These are phyloP conservation scores for Hypotaenidia philippensis DNA, from an alignment of 2,797 vertebrate genomes.

Conservation along the genomic window DNA sequence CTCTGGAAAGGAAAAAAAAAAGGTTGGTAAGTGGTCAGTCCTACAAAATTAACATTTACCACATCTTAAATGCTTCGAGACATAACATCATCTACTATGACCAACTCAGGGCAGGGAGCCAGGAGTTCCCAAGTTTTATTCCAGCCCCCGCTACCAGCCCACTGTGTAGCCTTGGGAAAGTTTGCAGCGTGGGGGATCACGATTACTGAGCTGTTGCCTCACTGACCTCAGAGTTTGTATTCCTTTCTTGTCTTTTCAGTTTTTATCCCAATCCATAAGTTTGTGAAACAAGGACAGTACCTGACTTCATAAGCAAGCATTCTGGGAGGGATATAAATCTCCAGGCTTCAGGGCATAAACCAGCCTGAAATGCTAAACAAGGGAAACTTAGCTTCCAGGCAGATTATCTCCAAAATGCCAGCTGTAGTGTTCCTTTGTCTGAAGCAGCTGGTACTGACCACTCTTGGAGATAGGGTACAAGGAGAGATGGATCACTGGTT, in stretches of 20 bases:
- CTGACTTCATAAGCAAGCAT: conserved; percentile 10
- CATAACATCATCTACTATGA: neutral
- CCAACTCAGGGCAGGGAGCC: neutral
- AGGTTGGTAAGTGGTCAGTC: neutral
- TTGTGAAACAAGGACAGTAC: neutral
- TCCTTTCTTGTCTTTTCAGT: neutral
- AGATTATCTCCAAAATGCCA: conserved; percentile 57
- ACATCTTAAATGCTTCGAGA: neutral
- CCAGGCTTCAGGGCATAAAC: neutral
- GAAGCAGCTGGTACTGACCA: conserved; percentile 67
- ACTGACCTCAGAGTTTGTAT: neutral
- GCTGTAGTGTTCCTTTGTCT: conserved; percentile 61
- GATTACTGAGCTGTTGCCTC: neutral
- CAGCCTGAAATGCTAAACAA: conserved; percentile 2
- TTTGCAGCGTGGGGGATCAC: neutral
- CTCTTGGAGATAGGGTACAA: conserved; percentile 22
- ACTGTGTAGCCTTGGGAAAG: neutral
- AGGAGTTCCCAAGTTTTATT: neutral
- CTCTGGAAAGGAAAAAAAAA: neutral
- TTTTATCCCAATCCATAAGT: neutral
- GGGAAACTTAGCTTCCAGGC: conserved; percentile 48
- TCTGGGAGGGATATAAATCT: conserved; percentile 12
- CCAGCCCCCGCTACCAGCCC: neutral
- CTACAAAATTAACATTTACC: neutral
- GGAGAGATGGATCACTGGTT: conserved; percentile 61